Evolutionary conservation across 2,888 invertebrate species (phyloP).

Genomic region (Ommatoiulus sabulosus): DNA sequence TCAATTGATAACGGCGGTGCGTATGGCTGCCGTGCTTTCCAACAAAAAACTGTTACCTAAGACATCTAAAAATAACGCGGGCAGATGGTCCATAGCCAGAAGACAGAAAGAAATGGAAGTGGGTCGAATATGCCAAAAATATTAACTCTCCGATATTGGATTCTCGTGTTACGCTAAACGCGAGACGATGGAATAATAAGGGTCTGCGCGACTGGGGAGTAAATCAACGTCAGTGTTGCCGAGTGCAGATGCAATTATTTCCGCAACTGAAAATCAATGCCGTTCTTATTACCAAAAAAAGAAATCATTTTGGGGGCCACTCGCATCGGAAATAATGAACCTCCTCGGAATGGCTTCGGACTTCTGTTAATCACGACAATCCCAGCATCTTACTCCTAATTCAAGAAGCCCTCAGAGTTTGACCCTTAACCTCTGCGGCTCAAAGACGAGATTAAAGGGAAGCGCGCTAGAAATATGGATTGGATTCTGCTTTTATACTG

Average conservation of each 20-base stretch:
- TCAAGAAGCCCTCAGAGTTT: conserved; percentile 24
- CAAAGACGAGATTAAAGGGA: not conserved
- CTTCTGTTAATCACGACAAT: conserved; percentile 8
- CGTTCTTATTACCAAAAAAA: conserved; percentile 42
- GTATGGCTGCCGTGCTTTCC: not conserved
- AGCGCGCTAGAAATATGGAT: not conserved
- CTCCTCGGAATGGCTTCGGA: conserved; percentile 21
- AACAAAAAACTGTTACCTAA: not conserved
- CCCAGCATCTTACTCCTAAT: conserved; percentile 11
- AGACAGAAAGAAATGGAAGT: not conserved
- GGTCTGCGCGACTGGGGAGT: conserved; percentile 10
- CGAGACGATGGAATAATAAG: conserved; percentile 39
- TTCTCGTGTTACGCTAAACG: conserved; percentile 45
- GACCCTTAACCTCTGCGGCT: not conserved
- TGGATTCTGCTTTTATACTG: not conserved
- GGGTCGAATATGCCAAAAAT: conserved; percentile 41
- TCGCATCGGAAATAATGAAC: conserved; percentile 32
- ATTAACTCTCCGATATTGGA: conserved; percentile 26
- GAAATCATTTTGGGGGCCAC: not conserved
- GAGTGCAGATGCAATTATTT: conserved; percentile 48
- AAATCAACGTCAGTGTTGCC: conserved; percentile 44
- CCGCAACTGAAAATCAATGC: conserved; percentile 41
- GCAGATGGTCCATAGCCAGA: conserved; percentile 23
- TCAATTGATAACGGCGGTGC: not conserved
- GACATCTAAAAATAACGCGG: not conserved